These are phyloP conservation scores for Trachops cirrhosus DNA, from an alignment of 2,797 vertebrate species.

Conservation along the genomic window DNA sequence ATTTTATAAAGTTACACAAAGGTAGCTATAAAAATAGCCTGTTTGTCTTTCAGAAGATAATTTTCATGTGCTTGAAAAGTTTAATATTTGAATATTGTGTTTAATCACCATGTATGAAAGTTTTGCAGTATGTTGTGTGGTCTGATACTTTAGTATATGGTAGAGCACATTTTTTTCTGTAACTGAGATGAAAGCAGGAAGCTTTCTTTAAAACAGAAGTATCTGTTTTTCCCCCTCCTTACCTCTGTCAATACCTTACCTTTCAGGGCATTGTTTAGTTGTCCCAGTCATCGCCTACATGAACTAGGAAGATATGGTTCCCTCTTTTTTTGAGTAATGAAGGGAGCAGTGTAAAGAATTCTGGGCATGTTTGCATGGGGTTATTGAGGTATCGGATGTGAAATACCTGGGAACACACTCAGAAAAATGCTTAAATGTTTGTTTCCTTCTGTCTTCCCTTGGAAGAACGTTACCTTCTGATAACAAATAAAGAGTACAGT, in stretches of 20 bases:
- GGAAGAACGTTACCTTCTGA: background rate
- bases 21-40: slow-evolving; percentile 13
- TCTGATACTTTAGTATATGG: slow-evolving; percentile 47
- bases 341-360: background rate
- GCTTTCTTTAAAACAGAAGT: too few relatives aligned
- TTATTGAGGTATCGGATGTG: background rate
- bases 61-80: slow-evolving; percentile 46
- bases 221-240: background rate
- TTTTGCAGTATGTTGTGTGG: slow-evolving; percentile 49
- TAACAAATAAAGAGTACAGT: background rate
- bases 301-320: background rate
- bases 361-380: background rate
- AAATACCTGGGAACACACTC: background rate
- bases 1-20: slow-evolving; percentile 31
- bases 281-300: background rate
- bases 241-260: background rate
- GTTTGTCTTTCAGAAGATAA: slow-evolving; percentile 43
- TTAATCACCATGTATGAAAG: slow-evolving; percentile 47
- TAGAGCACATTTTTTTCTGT: slow-evolving; percentile 2
- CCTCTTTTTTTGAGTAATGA: background rate
- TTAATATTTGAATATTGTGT: slow-evolving; percentile 55
- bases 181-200: slow-evolving; percentile 46
- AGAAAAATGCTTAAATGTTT: background rate
- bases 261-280: slow-evolving; percentile 20
- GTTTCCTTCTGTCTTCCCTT: background rate